Evolutionary conservation across 2,888 invertebrate species (phyloP).

Genomic region (Graphium colonna): DNA sequence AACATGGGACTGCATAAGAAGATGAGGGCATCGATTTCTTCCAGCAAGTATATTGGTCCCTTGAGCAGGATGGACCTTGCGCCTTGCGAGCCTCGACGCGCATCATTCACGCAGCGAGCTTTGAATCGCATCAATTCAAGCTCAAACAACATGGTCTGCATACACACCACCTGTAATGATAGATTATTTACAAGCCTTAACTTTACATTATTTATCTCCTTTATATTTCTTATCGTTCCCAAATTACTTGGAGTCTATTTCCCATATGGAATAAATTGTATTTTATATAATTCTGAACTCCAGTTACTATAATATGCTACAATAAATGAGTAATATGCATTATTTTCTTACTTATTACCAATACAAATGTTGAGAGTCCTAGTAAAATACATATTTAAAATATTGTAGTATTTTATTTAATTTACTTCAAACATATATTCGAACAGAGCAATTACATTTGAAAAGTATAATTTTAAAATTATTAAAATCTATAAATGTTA

Average conservation of each 20-base stretch:
- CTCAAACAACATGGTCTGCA: conserved; percentile 92
- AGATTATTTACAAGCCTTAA: background rate
- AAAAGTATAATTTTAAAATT: background rate
- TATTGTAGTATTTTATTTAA: too few species aligned
- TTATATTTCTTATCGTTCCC: too few species aligned
- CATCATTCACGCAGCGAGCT: conserved; percentile 51
- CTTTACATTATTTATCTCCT: background rate
- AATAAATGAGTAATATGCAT: too few species aligned
- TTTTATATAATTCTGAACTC: too few species aligned
- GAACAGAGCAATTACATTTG: too few species aligned
- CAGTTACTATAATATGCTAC: too few species aligned
- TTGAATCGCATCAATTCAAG: conserved; percentile 86
- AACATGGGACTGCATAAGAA: conserved; percentile 94
- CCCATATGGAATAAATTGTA: too few species aligned
- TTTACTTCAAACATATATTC: too few species aligned
- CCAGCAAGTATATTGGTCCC: conserved; percentile 91
- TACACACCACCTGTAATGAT: conserved; percentile 84
- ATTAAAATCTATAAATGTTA: background rate
- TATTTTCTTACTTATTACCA: too few species aligned
- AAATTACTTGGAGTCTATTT: too few species aligned
- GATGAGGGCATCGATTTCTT: conserved; percentile 89
- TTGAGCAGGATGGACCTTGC: conserved; percentile 87
- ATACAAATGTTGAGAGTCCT: too few species aligned
- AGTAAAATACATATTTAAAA: too few species aligned
- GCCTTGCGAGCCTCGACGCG: conserved; percentile 83